These are phyloP conservation scores for Ibidorhyncha struthersii DNA, from an alignment of 2,113 vertebrate genomes.

Conservation along the genomic window DNA sequence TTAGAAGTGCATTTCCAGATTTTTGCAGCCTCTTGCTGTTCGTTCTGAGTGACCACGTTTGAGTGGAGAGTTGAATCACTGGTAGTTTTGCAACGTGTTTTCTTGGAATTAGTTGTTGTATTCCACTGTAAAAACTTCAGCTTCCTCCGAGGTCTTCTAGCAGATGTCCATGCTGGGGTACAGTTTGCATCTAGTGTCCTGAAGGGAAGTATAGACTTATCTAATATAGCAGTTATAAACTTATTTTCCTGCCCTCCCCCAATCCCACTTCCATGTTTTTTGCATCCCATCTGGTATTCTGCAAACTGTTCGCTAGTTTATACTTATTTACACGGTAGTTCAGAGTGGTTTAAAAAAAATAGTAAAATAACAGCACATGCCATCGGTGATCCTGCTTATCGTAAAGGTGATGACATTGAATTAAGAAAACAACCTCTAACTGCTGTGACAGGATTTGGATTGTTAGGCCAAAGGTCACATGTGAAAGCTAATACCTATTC, in stretches of 20 bases:
- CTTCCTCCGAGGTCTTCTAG: constrained; percentile 30
- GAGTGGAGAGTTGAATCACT: background rate
- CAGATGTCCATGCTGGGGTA: background rate
- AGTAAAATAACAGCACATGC: background rate
- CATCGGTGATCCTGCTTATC: background rate
- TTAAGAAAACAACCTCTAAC: constrained; percentile 73
- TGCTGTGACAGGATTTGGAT: constrained; percentile 84
- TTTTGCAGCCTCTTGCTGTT: constrained; percentile 46
- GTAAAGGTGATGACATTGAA: background rate
- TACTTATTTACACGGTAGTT: background rate
- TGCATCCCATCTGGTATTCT: background rate
- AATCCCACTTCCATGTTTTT: background rate
- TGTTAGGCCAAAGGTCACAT: constrained; percentile 83
- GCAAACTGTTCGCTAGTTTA: background rate
- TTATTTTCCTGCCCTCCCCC: background rate
- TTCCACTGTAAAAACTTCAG: constrained; percentile 3
- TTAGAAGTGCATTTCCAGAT: constrained; percentile 22
- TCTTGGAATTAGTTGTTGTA: constrained; percentile 37
- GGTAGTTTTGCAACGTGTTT: background rate
- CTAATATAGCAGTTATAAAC: background rate
- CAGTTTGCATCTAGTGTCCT: constrained; percentile 20
- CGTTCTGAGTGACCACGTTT: background rate
- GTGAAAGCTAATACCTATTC: constrained; percentile 81
- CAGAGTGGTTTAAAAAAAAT: background rate
- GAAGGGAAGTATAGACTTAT: constrained; percentile 46